These are phyloP conservation scores for Platyrinchus mystaceus DNA, from an alignment of 2,797 vertebrate species.

Conservation along the genomic window DNA sequence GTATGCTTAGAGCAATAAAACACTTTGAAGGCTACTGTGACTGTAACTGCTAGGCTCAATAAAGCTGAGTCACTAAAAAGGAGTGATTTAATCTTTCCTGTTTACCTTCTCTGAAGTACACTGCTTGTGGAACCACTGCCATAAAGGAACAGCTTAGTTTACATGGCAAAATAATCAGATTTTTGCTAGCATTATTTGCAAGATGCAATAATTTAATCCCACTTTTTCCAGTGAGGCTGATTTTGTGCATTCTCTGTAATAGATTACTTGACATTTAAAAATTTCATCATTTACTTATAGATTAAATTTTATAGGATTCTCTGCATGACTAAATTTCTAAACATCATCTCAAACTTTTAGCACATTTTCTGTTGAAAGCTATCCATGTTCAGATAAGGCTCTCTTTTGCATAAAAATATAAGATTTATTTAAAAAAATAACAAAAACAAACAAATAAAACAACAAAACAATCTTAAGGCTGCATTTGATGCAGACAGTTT, in stretches of 20 bases:
- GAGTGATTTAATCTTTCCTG: conserved; percentile 9
- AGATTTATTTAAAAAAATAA: background rate
- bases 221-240: background rate
- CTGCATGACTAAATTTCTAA: background rate
- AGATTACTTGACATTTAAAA: background rate
- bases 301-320: background rate
- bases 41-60: background rate
- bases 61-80: conserved; percentile 49
- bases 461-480: background rate
- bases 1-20: conserved; percentile 36
- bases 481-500: background rate
- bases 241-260: background rate
- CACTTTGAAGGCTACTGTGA: background rate
- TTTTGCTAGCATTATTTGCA: background rate
- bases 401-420: background rate
- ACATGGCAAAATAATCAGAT: background rate
- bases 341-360: background rate
- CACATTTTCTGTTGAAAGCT: background rate
- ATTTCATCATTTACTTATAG: accelerated
- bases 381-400: background rate
- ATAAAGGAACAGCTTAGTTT: background rate
- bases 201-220: background rate
- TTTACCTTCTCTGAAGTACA: background rate
- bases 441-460: too few species aligned
- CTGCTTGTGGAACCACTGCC: background rate